Evolutionary conservation across 2,797 vertebrate species (phyloP), one percentile per base, ranked within the genome.

Genomic region (Chiroxiphia lanceolata): DNA sequence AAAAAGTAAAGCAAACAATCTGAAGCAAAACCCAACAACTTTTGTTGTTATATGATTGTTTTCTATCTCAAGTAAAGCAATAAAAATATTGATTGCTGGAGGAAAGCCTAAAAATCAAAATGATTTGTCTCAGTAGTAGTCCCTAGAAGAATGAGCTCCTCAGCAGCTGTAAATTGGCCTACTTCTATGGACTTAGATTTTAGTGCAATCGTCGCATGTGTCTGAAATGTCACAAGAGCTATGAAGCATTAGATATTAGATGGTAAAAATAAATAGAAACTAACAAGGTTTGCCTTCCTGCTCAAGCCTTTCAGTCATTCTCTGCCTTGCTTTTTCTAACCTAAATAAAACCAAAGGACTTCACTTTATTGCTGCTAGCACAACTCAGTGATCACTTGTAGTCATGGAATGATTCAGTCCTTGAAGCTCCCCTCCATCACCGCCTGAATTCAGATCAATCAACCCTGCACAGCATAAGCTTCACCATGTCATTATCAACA

Each of bases 91-190:
- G 93, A 96, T 92, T 89, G 61, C 57, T 92, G 65, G 88, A 92
- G 71, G 80, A 93, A 95, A 96, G 68, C 50, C 78, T 95, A 90
- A 91, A 95, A 96, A 90, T 93, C 87, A 88, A 79, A 94, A 95
- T 96, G 50, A 96, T 96, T 94, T 95, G 81, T 94, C 93, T 93
- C 81, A 56, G 92, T 90, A 95, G 94, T 40, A 75, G 81, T 85
- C 77, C 36, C 57, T 77, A 83, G 80, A 96, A 96, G 78, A 94
- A 92, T 80, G 75, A 96, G 53, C 38, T 64, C 56, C 61, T 96
- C 83, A 89, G 90, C 23, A 83, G 71, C 67, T 89, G 64, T 89
- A 96, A 97, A 96, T 77, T 90, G 88, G 53, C 76, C 64, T 71
- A 20, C 47, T 94, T 94, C 83, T 85, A 38, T 44, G 68, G 91